Percentiles rank a stretch among this genome's conserved stretches.
Conservation (phyloP, 2,797 vertebrate species). For the Sciurus vulgaris region DNA sequence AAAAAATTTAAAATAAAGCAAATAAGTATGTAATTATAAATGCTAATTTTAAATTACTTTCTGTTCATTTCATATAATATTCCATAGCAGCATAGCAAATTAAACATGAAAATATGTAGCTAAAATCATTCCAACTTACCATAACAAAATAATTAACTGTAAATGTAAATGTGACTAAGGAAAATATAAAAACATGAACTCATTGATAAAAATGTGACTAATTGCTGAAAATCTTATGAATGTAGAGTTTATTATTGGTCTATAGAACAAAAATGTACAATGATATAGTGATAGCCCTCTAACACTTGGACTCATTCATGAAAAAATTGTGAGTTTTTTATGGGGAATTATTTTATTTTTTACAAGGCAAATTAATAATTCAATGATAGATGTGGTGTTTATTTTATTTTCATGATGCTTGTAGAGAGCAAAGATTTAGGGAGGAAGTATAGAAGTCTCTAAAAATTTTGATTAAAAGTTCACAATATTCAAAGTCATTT, state of each 20-base stretch:
- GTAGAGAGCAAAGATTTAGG: not conserved
- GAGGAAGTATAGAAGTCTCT: not conserved
- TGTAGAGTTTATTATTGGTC: not conserved
- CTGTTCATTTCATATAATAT: not conserved
- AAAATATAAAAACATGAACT: not conserved
- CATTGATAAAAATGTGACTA: not conserved
- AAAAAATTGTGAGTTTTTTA: not conserved
- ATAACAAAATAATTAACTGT: not conserved
- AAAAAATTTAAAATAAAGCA: not conserved
- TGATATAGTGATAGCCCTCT: not conserved
- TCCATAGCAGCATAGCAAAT: not conserved
- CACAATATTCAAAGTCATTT: not conserved
- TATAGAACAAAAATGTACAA: not conserved
- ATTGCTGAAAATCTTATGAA: not conserved
- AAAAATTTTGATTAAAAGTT: not conserved
- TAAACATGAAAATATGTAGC: not conserved
- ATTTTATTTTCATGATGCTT: not conserved
- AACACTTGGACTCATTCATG: not conserved
- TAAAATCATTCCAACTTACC: constrained; percentile 21
- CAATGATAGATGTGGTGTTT: not conserved
- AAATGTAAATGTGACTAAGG: not conserved
- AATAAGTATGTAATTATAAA: not conserved
- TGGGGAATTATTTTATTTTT: constrained; percentile 2
- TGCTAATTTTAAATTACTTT: constrained; percentile 7
- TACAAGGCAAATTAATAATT: not conserved